Base-by-base conservation (phyloP, 2,888 invertebrate genomes). In the Caenorhabditis sp. region DNA sequence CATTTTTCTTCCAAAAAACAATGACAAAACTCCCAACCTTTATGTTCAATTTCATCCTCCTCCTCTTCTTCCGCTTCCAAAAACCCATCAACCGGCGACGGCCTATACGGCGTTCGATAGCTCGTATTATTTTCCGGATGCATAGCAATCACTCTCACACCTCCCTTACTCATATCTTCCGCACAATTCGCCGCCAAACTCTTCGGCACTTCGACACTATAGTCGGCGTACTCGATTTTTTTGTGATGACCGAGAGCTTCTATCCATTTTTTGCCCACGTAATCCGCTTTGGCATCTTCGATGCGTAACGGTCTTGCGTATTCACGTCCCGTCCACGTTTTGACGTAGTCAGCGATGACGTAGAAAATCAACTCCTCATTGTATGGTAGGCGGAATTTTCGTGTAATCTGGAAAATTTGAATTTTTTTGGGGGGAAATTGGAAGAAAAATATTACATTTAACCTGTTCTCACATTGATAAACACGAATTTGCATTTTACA, bases 331-430 rank as follows among this genome's bases (percentile, higher is more conserved):
- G 83, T 81, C 51, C 78, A 79, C 26, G 71, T 61, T 24, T 79
- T 71, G n/a, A 85, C 83, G 14, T 82, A 57, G 17, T 79, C 63
- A 0, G 74, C 80, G 17, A 84, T 72, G 3, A 75, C 95, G 89
- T 97, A 97, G 96, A 97, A 97, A 70, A 95, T 90, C 93, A 97
- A 95, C 90, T 97, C 97, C 17, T 94, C 95, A 89, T 95, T 97
- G 90, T 96, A 97, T 0, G 97, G 97, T 89, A 97, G 97, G 0
- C 97, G 93, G 90, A 96, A 97, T 90, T 97, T 96, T 84, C 94
- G 93, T 0, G 96, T 95, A 50, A 97, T 96, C 93, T 93, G 89
- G 4, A 62, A 49, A 54, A 23, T 1, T 14, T 14, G 10, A 50
- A 24, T 10, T 23, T 51, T 55, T 27, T 31, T 26, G 62, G n/a